These are phyloP conservation scores for Neosilurus mollespiculum DNA, from an alignment of 2,797 vertebrate genomes.

Conservation along the genomic window DNA sequence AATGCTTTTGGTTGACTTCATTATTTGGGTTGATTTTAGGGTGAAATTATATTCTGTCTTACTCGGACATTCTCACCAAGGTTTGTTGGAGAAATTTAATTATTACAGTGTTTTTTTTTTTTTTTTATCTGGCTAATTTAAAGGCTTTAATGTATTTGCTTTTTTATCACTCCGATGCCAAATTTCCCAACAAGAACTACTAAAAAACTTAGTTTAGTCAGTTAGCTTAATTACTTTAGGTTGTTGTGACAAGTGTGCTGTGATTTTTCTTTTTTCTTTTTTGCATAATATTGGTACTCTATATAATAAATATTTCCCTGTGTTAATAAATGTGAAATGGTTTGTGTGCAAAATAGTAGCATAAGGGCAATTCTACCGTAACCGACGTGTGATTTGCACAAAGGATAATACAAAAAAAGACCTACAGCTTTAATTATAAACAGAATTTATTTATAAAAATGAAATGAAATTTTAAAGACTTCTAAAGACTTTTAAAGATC, in stretches of 20 bases:
- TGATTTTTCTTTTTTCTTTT: background rate
- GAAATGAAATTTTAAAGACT: no score
- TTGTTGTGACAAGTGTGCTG: background rate
- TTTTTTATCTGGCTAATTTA: background rate
- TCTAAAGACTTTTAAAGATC: no score
- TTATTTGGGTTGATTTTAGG: background rate
- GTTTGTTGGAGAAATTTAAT: background rate
- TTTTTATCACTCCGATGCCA: background rate
- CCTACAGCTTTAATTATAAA: no score
- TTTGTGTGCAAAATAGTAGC: background rate
- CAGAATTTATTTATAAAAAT: no score
- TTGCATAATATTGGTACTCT: background rate
- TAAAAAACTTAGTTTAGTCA: background rate
- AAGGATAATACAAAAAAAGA: no score
- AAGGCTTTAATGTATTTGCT: background rate
- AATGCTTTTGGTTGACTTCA: background rate
- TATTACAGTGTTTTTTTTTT: background rate
- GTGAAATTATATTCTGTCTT: background rate
- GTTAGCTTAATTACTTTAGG: background rate
- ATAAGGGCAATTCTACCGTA: background rate
- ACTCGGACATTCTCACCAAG: background rate
- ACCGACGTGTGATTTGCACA: no score
- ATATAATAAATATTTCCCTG: background rate
- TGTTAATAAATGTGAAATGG: background rate
- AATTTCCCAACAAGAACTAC: background rate